Evolutionary conservation across 2,113 vertebrate species (phyloP), one percentile per base, ranked within the genome.

Genomic region (Atherinomorus stipes): DNA sequence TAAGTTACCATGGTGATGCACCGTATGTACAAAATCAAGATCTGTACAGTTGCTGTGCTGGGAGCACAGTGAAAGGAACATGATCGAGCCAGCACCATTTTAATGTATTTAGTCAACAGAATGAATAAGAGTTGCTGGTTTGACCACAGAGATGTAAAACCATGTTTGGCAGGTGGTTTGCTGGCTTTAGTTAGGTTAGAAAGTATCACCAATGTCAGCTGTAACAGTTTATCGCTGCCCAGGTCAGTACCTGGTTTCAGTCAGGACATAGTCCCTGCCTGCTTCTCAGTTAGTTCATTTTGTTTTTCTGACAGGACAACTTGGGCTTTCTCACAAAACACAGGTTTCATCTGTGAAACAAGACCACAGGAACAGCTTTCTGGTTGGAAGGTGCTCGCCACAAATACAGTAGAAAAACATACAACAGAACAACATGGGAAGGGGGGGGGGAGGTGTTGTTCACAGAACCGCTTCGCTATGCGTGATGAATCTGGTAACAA

Each of bases 401-500:
- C 12, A 42, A 42, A 34, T 34, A 7, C 5, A 4, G 31, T 34
- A 34, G 8, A 42, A 42, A 16, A 1, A 42, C 26, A 18, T 18
- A 56, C 53, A 56, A 31, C 31, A 9, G 19, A n/a, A 57, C 26
- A 8, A 7, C 13, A 15, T 21, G 62, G 51, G 9, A 23, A 4
- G 11, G 16, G 9, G 25, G 4, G 25, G n/a, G n/a, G n/a, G 68
- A 64, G 57, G 61, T 71, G 2, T 34, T 10, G 45, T 7, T 62
- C 70, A 80, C 16, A 26, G 70, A 23, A 51, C 34, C 31, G 25
- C 13, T 50, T 19, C 18, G 13, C 0, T 2, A 38, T 38, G 26
- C 26, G n/a, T 1, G 7, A 28, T 40, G 37, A 34, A 25, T 64
- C 38, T 56, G 52, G 9, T 70, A 40, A 79, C 31, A 11, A 54